Conservation (phyloP, 2,888 invertebrate species). For the Apamea epomidion region DNA sequence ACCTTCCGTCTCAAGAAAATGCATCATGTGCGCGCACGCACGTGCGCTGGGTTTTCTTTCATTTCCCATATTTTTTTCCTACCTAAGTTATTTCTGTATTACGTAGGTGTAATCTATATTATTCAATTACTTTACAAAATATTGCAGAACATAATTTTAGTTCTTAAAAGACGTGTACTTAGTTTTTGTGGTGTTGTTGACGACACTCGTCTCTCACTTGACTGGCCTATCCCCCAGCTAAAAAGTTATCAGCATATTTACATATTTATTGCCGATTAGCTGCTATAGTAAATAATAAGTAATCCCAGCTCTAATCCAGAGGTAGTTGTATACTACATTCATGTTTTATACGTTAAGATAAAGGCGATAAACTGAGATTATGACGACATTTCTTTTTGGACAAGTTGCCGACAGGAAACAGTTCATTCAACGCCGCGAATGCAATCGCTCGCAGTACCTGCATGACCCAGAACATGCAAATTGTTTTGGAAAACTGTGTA, state of each 20-base stretch:
- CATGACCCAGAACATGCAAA: constrained; percentile 48
- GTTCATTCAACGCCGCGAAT: constrained; percentile 59
- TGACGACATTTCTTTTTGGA: constrained; percentile 67
- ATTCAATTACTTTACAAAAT: not conserved
- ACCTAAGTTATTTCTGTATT: constrained; percentile 1
- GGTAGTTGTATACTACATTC: constrained; percentile 68
- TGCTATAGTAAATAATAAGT: constrained; percentile 70
- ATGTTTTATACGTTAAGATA: constrained; percentile 74
- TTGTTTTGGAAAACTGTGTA: constrained; percentile 56
- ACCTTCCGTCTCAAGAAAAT: constrained; percentile 7
- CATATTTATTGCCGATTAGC: constrained; percentile 70
- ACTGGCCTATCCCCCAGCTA: constrained; percentile 32
- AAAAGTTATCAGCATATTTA: constrained; percentile 67
- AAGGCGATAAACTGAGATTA: constrained; percentile 69
- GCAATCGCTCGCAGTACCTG: constrained; percentile 39
- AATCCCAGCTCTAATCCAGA: constrained; percentile 73
- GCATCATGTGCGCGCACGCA: not conserved
- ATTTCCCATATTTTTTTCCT: constrained; percentile 16
- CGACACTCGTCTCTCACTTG: constrained; percentile 1
- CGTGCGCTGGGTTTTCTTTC: not conserved
- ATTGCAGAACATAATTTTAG: not conserved
- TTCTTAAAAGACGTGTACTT: not conserved
- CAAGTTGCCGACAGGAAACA: constrained; percentile 59
- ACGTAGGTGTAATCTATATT: not conserved
- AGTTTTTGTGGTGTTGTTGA: constrained; percentile 7